These are phyloP conservation scores for Eclectus roratus DNA, from an alignment of 2,113 vertebrate species.

Conservation along the genomic window DNA sequence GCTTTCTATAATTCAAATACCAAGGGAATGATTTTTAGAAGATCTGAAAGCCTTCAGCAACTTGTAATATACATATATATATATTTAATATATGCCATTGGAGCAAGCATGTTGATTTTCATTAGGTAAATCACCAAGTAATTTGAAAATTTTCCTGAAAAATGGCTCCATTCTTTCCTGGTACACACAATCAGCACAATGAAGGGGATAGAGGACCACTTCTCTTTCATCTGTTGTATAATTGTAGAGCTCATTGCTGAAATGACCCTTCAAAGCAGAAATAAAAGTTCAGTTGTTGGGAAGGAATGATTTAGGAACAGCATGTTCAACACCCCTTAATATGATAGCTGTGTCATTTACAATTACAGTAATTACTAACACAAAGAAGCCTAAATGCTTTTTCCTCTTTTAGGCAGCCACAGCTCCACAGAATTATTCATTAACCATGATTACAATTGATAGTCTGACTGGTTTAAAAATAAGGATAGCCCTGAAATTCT, in stretches of 20 bases:
- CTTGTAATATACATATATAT: not conserved
- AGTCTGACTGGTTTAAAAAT: not conserved
- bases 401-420: not conserved
- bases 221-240: not conserved
- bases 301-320: not conserved
- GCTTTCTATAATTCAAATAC: not conserved
- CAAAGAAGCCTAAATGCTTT: not conserved
- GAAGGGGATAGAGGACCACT: not conserved
- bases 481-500: not conserved
- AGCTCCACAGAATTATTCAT: not conserved
- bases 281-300: not conserved
- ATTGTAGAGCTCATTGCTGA: not conserved
- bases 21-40: not conserved
- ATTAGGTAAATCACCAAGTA: not conserved
- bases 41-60: not conserved
- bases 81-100: not conserved
- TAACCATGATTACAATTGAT: not conserved
- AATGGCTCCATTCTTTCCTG: not conserved
- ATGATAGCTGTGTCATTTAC: constrained; percentile 6
- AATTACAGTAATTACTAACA: not conserved
- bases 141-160: not conserved
- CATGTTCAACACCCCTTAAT: not conserved
- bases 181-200: not conserved
- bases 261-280: constrained; percentile 24
- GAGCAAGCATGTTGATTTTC: not conserved